A percentile compares a stretch with the other conserved stretches of the same genome.
These are phyloP conservation scores for Scaptomyza tumidula DNA, from an alignment of 2,888 invertebrate species.

Conservation along the genomic window DNA sequence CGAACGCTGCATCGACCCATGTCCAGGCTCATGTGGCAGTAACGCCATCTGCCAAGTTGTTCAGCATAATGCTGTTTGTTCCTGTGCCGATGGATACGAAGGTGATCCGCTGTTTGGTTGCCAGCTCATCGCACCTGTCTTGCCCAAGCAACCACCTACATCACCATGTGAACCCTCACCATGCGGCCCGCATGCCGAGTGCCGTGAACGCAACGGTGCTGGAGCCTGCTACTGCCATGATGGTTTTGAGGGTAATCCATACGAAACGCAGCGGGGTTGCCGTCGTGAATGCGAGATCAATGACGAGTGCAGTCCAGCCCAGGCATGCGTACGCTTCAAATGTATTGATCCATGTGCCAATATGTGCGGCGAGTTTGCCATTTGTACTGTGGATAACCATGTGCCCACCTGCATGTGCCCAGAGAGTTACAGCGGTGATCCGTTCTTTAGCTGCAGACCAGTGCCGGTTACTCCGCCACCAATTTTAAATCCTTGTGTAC, in stretches of 20 bases:
- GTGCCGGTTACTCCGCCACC: conserved; percentile 84
- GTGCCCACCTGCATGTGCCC: conserved; percentile 92
- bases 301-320: conserved; percentile 89
- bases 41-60: conserved; percentile 93
- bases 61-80: conserved; percentile 92
- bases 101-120: conserved; percentile 90
- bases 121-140: conserved; percentile 84
- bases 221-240: conserved; percentile 93
- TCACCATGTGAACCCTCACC: conserved; percentile 93
- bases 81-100: conserved; percentile 92
- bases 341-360: conserved; percentile 94
- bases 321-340: conserved; percentile 92
- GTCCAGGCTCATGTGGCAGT: conserved; percentile 91
- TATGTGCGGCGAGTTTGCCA: conserved; percentile 92
- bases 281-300: conserved; percentile 91
- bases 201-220: conserved; percentile 92
- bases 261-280: conserved; percentile 88
- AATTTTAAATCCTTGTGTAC: conserved; percentile 90
- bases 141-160: conserved; percentile 87
- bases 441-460: conserved; percentile 90
- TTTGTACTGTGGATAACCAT: conserved; percentile 91
- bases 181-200: conserved; percentile 94
- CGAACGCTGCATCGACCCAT: conserved; percentile 93
- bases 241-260: conserved; percentile 93
- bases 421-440: conserved; percentile 91